Evolutionary conservation across 64 coral and sea anemone species (phyloP), one percentile per base, ranked within the genome.

Genomic region (Porites lutea): DNA sequence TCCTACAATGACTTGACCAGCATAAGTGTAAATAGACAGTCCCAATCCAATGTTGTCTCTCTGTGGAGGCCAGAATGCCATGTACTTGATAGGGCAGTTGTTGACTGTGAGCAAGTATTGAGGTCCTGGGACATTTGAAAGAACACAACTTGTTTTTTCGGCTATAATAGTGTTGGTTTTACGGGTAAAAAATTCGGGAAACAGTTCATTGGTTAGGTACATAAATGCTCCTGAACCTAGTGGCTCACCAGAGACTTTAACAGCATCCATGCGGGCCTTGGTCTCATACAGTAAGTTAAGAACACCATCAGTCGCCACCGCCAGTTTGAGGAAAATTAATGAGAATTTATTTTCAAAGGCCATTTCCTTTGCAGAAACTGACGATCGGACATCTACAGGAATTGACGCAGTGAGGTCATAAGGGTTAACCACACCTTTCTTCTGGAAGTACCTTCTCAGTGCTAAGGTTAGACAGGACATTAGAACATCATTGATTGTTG

Each of bases 121-220:
- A n/a, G 97, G 94, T 66, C 97, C 97, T 4, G 97, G 97, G 0
- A 99, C 97, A 94, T 99, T 99, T 8, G 97, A 99, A 12, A 99
- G 12, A 12, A 99, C 97, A 91, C 94, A 91, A 13, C 73, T 96
- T 2, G 83, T 27, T 62, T 99, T 99, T 27, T 83, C 57, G 2
- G 84, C 19, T 14, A 96, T 74, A 50, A 83, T 82, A 2, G 71
- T 73, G 13, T 89, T 48, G 2, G 91, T 11, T 15, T 85, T 89
- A n/a, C 82, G 88, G 13, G 84, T 37, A 27, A 99, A 15, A 58
- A 53, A 48, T 58, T 99, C 97, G 2, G 97, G 97, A 8, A 77
- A 65, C n/a, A 96, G 87, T 57, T 88, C 94, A 72, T 92, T 89
- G 16, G 91, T 13, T 19, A 94, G 37, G 6, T 78, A 88, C 77